phyloP scores from a whole-genome alignment of 2,888 invertebrate genomes.

The Nebria brevicollis region DNA sequence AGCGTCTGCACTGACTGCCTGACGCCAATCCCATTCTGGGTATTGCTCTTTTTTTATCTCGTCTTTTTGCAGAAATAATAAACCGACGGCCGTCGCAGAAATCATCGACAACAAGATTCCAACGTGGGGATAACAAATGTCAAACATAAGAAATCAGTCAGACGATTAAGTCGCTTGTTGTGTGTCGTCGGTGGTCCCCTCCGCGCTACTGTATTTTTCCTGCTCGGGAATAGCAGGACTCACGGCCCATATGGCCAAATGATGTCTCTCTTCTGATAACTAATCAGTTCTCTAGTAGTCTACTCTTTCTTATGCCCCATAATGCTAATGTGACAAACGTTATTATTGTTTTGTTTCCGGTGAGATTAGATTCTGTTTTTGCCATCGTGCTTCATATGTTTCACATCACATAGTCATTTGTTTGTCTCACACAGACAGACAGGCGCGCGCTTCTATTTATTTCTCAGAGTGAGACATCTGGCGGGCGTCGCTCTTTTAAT shows the following conservation, averaged over 20 bases:
- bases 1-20: not conserved
- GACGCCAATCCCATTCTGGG: not conserved
- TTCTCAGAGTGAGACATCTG: too few species aligned
- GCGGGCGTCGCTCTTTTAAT: too few species aligned
- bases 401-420: not conserved
- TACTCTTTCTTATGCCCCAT: not conserved
- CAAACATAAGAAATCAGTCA: conserved; percentile 44
- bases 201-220: conserved; percentile 44
- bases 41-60: too few species aligned
- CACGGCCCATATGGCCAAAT: conserved; percentile 58
- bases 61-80: not conserved
- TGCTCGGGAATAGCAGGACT: conserved; percentile 52
- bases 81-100: not conserved
- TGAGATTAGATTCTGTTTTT: conserved; percentile 57
- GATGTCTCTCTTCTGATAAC: not conserved
- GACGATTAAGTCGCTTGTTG: conserved; percentile 28
- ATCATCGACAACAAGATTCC: not conserved
- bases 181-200: conserved; percentile 47
- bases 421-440: too few species aligned
- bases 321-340: conserved; percentile 17
- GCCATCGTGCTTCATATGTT: conserved; percentile 12
- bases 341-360: conserved; percentile 55
- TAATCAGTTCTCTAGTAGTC: not conserved
- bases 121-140: conserved; percentile 4
- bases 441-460: too few species aligned